Evolutionary conservation across 2,888 invertebrate genomes (phyloP).

Genomic region (Neocrepidodera transversa): DNA sequence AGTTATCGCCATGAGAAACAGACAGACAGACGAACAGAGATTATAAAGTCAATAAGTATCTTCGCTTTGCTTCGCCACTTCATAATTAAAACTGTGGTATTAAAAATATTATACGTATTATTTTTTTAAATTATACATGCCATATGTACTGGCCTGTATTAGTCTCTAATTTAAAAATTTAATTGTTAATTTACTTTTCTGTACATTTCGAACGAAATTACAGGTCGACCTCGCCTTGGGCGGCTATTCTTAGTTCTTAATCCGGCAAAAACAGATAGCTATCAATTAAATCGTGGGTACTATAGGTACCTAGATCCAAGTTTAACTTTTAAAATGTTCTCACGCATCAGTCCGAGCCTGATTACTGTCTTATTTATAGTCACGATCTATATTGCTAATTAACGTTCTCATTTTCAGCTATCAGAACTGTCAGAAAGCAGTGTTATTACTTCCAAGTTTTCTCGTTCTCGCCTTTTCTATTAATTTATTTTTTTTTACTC

Average conservation of each 20-base stretch:
- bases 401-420: slow-evolving; percentile 59
- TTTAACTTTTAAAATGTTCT: slow-evolving; percentile 42
- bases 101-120: too few relatives aligned
- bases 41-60: too few relatives aligned
- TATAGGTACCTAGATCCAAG: background rate
- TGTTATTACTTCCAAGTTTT: slow-evolving; percentile 47
- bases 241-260: background rate
- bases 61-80: too few relatives aligned
- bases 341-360: slow-evolving; percentile 53
- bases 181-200: slow-evolving; percentile 1
- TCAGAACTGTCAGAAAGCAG: slow-evolving; percentile 53
- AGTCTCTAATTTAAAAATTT: background rate
- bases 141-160: too few relatives aligned
- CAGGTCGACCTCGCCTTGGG: background rate
- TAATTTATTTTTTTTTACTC: slow-evolving; percentile 26
- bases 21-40: too few relatives aligned
- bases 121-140: too few relatives aligned
- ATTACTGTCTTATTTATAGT: slow-evolving; percentile 61
- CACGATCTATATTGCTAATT: slow-evolving; percentile 62
- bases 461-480: slow-evolving; percentile 30
- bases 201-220: background rate
- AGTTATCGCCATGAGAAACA: too few relatives aligned
- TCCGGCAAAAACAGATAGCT: slow-evolving; percentile 7
- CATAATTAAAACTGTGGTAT: too few relatives aligned
- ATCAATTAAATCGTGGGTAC: slow-evolving; percentile 13